Base-by-base conservation (phyloP, 2,888 invertebrate species). In the Schizaphis graminum region DNA sequence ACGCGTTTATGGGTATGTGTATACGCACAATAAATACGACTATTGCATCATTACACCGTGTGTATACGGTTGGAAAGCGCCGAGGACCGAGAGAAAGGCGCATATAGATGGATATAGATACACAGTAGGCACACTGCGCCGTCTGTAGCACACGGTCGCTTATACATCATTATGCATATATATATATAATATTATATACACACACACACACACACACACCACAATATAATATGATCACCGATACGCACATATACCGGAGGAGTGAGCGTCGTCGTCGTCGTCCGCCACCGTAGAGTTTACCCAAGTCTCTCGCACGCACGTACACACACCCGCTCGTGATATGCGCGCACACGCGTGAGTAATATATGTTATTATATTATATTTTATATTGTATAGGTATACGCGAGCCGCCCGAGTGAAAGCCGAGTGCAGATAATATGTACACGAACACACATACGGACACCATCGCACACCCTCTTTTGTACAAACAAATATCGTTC, bases 401-500 rank as follows among this genome's bases (percentile, higher is more conserved):
- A 57, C 28, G 56, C 24, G 57, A 53, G 41, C 77, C 77, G 77
- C 77, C 77, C 21, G 35, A 92, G 92, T 92, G 92, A 92, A 92
- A 92, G 92, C 87, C 47, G n/a, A 90, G n/a, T 49, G 67, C 67
- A 67, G 28, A 16, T 35, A n/a, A 16, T 35, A n/a, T 10, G n/a
- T 16, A 67, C n/a, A 61, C 16, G 8, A 16, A 89, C n/a, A 61
- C 35, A n/a, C 44, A 90, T 24, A 47, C 61, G 67, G 47, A 90
- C n/a, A n/a, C 35, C 7, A 61, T 85, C 86, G 88, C 53, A 49
- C 94, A 94, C 94, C 94, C 94, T 91, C 94, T 91, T 90, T 94
- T 86, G 61, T 61, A 86, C 90, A 84, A 90, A 89, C 85, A 94
- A 86, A 94, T 91, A 94, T 94, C 94, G 94, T 91, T 94, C 94